These are phyloP conservation scores for Noctilio leporinus DNA, from an alignment of 2,113 vertebrate species.

Conservation along the genomic window DNA sequence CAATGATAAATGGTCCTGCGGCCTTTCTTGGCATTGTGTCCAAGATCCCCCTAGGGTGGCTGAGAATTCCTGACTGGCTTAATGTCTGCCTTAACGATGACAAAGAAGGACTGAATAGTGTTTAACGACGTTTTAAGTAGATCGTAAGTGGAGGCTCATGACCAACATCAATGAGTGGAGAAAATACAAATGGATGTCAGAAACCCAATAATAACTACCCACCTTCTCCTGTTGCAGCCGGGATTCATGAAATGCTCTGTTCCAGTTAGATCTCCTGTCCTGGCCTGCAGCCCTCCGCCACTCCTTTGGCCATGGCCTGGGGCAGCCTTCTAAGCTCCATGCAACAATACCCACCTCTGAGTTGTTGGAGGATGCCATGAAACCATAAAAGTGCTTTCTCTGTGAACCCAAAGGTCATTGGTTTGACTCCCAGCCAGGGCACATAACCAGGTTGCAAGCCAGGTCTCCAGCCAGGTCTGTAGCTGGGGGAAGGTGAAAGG, in stretches of 20 bases:
- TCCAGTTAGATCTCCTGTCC: background rate
- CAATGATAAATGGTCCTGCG: background rate
- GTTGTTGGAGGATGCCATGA: background rate
- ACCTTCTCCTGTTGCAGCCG: background rate
- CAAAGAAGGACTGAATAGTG: constrained; percentile 19
- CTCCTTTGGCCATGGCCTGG: background rate
- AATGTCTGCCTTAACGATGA: constrained; percentile 54
- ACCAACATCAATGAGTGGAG: background rate
- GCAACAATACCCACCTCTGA: background rate
- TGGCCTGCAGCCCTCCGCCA: background rate
- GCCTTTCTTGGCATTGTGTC: background rate
- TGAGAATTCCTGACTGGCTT: constrained; percentile 51
- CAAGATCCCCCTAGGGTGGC: background rate
- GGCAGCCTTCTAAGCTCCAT: background rate
- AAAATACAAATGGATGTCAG: constrained; percentile 14
- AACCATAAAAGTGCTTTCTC: background rate
- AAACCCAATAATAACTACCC: background rate
- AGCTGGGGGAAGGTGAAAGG: too few species aligned
- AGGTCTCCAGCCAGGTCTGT: too few species aligned
- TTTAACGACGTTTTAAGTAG: constrained; percentile 62
- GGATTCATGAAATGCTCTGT: background rate
- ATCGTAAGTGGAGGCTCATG: constrained; percentile 21
- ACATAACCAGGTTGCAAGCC: too few species aligned
- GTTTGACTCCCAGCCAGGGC: too few species aligned
- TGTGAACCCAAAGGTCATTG: too few species aligned